Evolutionary conservation across 2,888 invertebrate genomes (phyloP).

Genomic region (Chironomus riparius): DNA sequence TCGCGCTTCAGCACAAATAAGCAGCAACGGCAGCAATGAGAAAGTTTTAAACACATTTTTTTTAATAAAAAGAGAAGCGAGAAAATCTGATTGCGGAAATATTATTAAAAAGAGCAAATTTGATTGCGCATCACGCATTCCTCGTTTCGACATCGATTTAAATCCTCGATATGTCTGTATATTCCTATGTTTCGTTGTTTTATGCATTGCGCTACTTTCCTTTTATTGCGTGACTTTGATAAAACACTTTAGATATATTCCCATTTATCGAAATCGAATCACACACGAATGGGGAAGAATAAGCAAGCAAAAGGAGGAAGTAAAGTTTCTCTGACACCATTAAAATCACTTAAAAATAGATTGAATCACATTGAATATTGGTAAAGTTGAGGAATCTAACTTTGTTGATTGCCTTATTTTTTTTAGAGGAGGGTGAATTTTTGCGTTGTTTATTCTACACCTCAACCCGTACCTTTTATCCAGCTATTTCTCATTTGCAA

Average conservation of each 20-base stretch:
- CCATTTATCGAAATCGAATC: too few relatives aligned
- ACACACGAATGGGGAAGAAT: not conserved
- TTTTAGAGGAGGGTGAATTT: not conserved
- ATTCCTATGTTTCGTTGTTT: not conserved
- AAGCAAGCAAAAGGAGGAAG: not conserved
- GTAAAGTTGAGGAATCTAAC: not conserved
- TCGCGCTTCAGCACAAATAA: not conserved
- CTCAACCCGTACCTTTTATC: too few relatives aligned
- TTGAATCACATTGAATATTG: not conserved
- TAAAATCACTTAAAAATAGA: slow-evolving; percentile 20
- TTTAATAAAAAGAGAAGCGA: not conserved
- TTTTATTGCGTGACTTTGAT: slow-evolving; percentile 17
- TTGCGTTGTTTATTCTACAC: not conserved
- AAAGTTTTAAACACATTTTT: not conserved
- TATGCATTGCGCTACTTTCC: not conserved
- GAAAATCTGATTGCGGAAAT: not conserved
- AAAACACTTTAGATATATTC: slow-evolving; percentile 2
- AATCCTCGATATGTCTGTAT: not conserved
- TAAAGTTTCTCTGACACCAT: slow-evolving; percentile 10
- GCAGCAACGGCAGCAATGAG: not conserved
- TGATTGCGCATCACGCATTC: not conserved
- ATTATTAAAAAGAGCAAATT: not conserved
- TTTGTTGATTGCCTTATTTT: not conserved
- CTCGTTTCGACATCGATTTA: not conserved
- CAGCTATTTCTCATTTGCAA: not conserved